Conservation (phyloP, 1,140 invertebrate species). For the Drosophila repleta region DNA sequence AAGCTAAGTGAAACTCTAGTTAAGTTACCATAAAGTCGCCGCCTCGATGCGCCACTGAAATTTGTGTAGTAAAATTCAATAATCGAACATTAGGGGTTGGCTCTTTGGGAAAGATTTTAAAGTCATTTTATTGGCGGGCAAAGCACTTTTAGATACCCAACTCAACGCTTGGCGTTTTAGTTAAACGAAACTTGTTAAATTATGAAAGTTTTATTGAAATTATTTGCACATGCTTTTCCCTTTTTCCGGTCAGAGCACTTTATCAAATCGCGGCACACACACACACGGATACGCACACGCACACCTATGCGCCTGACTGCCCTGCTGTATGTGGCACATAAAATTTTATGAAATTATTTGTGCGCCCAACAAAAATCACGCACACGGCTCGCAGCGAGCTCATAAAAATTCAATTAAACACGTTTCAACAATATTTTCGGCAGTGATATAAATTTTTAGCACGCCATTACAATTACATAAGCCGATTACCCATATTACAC, state of each 20-base stretch:
- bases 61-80: background rate
- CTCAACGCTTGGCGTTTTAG: background rate
- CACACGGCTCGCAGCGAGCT: constrained; percentile 32
- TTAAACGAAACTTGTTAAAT: constrained; percentile 53
- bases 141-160: background rate
- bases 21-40: background rate
- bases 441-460: constrained; percentile 79
- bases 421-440: constrained; percentile 77
- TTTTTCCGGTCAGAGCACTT: constrained; percentile 51
- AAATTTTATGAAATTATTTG: constrained; percentile 77
- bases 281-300: background rate
- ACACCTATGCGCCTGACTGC: background rate
- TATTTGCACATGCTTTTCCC: constrained; percentile 50
- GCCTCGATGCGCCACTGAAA: background rate
- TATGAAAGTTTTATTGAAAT: constrained; percentile 59
- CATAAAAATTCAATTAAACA: constrained; percentile 83
- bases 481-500: constrained; percentile 51
- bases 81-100: background rate
- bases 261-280: constrained; percentile 52
- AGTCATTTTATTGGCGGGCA: background rate
- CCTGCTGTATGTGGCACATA: constrained; percentile 51
- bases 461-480: constrained; percentile 80
- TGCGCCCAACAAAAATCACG: constrained; percentile 45
- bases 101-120: background rate
- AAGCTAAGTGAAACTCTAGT: background rate